Evolutionary conservation across 2,888 invertebrate genomes (phyloP).

Genomic region (Drosophila flavopinicola): DNA sequence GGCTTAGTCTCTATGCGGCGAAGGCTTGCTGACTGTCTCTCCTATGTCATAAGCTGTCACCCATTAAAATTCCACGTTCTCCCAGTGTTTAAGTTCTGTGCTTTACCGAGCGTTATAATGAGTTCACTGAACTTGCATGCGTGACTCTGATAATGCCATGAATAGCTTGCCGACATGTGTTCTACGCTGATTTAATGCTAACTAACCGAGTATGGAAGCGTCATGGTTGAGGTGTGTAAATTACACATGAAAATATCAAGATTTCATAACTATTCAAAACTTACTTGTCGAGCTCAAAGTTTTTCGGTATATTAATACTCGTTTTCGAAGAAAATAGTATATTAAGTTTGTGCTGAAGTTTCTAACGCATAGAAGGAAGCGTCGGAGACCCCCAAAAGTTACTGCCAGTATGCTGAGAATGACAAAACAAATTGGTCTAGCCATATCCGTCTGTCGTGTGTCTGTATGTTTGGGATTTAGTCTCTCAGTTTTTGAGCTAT

Average conservation of each 20-base stretch:
- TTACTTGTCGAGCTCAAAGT: neutral
- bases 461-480: no score
- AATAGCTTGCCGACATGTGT: slow-evolving; percentile 1
- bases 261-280: no score
- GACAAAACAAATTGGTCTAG: no score
- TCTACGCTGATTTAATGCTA: slow-evolving; percentile 12
- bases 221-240: slow-evolving; percentile 10
- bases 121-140: slow-evolving; percentile 67
- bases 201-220: slow-evolving; percentile 4
- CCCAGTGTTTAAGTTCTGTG: slow-evolving; percentile 34
- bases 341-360: no score
- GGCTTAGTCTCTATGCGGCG: slow-evolving; percentile 29
- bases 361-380: no score
- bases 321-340: no score
- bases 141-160: slow-evolving; percentile 47
- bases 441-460: no score
- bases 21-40: slow-evolving; percentile 11
- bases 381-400: no score
- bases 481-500: no score
- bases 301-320: no score
- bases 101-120: slow-evolving; percentile 52
- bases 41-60: slow-evolving; percentile 56
- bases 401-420: no score
- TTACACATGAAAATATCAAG: slow-evolving; percentile 9
- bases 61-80: slow-evolving; percentile 45